Base-by-base conservation (phyloP, 2,113 vertebrate species). In the Centrocercus urophasianus region DNA sequence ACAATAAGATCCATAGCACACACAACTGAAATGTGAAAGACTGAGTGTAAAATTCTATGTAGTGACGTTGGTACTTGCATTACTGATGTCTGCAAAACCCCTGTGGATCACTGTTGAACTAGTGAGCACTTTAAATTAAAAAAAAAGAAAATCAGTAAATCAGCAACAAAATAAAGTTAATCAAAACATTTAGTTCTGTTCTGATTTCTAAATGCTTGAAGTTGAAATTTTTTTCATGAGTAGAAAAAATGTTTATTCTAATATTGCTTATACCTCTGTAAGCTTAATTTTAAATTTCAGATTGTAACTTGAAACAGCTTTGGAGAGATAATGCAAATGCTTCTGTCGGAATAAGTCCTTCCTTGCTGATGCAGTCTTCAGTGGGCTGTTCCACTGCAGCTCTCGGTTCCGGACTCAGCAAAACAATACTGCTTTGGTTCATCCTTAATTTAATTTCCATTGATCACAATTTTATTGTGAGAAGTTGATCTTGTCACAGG, bases 301-400 rank as follows among this genome's bases (percentile, higher is more conserved):
- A 13, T 9, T 32, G 28, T 70, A 81, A 16, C n/a, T 80, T 84
- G 24, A 77, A 9, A 36, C 14, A 42, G 3, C 24, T 77, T 19
- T 30, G 47, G 9, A 50, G 38, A 56, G 43, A 20, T 5, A 60
- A 12, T 25, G 47, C 4, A 38, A 40, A 19, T 43, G 13, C 50
- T 38, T 65, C 24, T 83, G 22, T 61, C 70, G 43, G 65, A 10
- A 42, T 14, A 3, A 16, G 15, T 7, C 1, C 0, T 19, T 64
- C 20, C 32, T 48, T 40, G 24, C 45, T 50, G 21, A 30, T 56
- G 15, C 28, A 72, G 59, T 19, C 12, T 43, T 78, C 38, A 30
- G 8, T 47, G 40, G 43, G 43, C 78, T 70, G 8, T 11, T 50
- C 65, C 61, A 71, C 0, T 17, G 15, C 30, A 71, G 22, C 28